These are phyloP conservation scores for Morbakka virulenta DNA, from an alignment of 30 jellyfish, hydroid and myxozoan genomes.

Conservation along the genomic window DNA sequence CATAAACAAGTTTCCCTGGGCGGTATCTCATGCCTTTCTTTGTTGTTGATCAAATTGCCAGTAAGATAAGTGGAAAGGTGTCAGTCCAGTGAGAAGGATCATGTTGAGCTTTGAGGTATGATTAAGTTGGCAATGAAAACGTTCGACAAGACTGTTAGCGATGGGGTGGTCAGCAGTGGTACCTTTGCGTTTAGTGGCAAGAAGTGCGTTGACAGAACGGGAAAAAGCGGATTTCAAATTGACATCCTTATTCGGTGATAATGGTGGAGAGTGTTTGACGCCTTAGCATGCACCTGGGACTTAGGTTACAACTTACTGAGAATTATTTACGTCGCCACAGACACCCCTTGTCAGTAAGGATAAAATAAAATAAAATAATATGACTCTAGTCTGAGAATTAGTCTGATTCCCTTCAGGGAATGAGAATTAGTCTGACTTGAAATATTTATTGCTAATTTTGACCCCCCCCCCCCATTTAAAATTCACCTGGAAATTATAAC, in stretches of 20 bases:
- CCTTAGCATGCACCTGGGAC: no score
- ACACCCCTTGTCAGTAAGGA: no score
- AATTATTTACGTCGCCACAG: no score
- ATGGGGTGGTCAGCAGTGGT: slow-evolving; percentile 58
- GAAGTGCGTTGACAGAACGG: neutral
- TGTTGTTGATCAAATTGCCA: slow-evolving; percentile 12
- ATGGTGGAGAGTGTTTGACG: slow-evolving; percentile 23
- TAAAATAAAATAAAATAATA: no score
- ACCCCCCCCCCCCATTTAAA: no score
- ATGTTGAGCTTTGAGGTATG: slow-evolving; percentile 5
- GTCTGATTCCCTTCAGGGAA: no score
- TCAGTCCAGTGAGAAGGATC: slow-evolving; percentile 36
- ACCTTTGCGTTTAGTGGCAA: slow-evolving; percentile 15
- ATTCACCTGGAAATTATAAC: no score
- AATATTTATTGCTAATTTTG: no score
- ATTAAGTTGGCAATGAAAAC: slow-evolving; percentile 31
- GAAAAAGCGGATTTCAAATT: slow-evolving; percentile 6
- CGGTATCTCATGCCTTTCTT: slow-evolving; percentile 6
- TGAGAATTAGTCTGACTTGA: no score
- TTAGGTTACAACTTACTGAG: no score
- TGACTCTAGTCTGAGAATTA: no score
- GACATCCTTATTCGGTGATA: slow-evolving; percentile 47
- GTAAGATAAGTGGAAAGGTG: slow-evolving; percentile 41
- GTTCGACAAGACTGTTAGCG: slow-evolving; percentile 52
- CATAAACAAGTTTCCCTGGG: neutral